These are phyloP conservation scores for Thera obeliscata DNA, from an alignment of 2,888 invertebrate genomes.

Conservation along the genomic window DNA sequence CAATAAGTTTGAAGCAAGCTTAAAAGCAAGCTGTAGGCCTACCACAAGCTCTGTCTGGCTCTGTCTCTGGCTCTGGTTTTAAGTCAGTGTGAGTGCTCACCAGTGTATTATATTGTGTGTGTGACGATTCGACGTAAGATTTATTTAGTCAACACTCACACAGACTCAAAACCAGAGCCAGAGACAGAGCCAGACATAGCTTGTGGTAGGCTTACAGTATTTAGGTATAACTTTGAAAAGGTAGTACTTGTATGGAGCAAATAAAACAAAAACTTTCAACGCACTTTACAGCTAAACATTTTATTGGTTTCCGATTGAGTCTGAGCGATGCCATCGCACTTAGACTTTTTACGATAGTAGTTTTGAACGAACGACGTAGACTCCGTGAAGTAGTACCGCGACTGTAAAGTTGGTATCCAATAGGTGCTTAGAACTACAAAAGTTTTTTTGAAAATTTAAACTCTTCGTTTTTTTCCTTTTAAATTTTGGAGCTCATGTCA, in stretches of 20 bases:
- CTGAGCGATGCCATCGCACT: conserved; percentile 11
- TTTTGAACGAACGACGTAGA: conserved; percentile 6
- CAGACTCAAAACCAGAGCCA: no score
- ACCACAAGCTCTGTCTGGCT: no score
- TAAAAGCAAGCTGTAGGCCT: no score
- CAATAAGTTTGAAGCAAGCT: neutral
- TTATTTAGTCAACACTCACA: no score
- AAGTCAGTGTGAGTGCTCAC: no score
- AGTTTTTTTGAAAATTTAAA: conserved; percentile 9
- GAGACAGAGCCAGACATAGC: no score
- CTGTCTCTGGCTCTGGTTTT: no score
- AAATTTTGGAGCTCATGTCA: neutral
- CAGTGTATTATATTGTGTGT: no score
- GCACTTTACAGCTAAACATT: conserved; percentile 18
- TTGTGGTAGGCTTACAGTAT: no score
- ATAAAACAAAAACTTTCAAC: conserved; percentile 17
- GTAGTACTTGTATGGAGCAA: conserved; percentile 3
- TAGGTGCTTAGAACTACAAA: neutral
- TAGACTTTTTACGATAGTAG: conserved; percentile 18
- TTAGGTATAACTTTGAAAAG: neutral
- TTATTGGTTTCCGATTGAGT: conserved; percentile 26
- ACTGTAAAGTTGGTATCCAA: neutral
- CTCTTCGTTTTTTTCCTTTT: neutral
- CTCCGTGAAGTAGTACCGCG: neutral
- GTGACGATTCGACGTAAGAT: no score